Conservation (phyloP, 1,140 invertebrate genomes). For the Caenorhabditis remanei region DNA sequence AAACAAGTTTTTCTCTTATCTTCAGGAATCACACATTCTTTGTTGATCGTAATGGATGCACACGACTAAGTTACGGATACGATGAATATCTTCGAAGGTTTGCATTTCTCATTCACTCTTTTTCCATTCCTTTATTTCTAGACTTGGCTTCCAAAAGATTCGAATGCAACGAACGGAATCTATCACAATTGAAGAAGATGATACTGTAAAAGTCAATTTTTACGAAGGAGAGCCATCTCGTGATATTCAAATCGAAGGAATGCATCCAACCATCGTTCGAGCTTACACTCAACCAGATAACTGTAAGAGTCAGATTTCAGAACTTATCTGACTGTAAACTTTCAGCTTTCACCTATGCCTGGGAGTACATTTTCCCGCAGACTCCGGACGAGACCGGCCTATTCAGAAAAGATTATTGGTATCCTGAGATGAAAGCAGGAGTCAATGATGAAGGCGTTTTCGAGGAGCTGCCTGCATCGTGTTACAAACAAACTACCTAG, state of each 20-base stretch:
- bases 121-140: neutral
- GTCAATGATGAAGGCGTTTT: conserved; percentile 29
- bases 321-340: neutral
- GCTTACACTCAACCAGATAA: conserved; percentile 28
- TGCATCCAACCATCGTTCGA: conserved; percentile 20
- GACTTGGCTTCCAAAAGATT: conserved; percentile 27
- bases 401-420: conserved; percentile 47
- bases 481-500: neutral
- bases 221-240: conserved; percentile 25
- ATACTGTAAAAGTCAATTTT: conserved; percentile 44
- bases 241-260: conserved; percentile 32
- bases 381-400: conserved; percentile 12
- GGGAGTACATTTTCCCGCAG: conserved; percentile 31
- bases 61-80: neutral
- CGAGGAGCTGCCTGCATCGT: conserved; percentile 10
- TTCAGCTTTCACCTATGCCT: conserved; percentile 25
- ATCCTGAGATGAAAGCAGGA: conserved; percentile 25
- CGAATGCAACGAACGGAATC: conserved; percentile 6
- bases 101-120: neutral
- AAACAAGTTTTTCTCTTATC: neutral
- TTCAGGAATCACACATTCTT: conserved; percentile 33
- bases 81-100: conserved; percentile 37
- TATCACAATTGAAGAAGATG: neutral
- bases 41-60: conserved; percentile 8
- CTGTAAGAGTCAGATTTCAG: neutral